Evolutionary conservation across 2,797 vertebrate species (phyloP), one percentile per base, ranked within the genome.

Genomic region (Simalia tracyae): DNA sequence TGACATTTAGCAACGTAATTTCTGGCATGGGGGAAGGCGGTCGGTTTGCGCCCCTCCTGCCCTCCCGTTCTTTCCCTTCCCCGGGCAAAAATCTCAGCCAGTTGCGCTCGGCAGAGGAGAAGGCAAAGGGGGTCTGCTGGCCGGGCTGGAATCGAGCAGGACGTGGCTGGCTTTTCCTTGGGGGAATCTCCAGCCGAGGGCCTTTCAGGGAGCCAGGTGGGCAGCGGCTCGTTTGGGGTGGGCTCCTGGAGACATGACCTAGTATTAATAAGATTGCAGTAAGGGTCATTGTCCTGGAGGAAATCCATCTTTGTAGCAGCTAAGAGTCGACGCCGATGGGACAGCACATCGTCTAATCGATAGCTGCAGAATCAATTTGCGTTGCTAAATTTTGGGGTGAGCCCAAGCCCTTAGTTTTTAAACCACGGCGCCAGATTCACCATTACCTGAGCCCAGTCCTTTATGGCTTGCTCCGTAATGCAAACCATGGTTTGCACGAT

Each of bases 1-100:
- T 95, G 95, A 96, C 96, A 95, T 97, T 97, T 97, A 97, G 96
- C 96, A 96, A 96, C 95, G 93, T 94, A 95, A 95, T 88, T 96
- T 96, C n/a, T 42, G 36, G 31, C 4, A 7, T 14, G 3, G 19
- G n/a, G 36, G n/a, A 5, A 24, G 3, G 14, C 93, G 93, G 96
- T 94, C 8, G 59, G 7, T 76, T 42, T 24, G 0, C 4, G 4
- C 12, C 14, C 57, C 57, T 57, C 57, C 14, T 14, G 15, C 57
- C 4, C 12, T 57, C 57, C 3, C 7, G 4, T 76, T 42, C 36
- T 42, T 10, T 17, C 17, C 19, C 36, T 1, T 2, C 11, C 24
- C 15, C 72, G 7, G 22, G 68, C 68, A 76, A 76, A 42, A 97
- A 89, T 93, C 95, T 94, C 95, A 95, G 96, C 8, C 15, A 36